phyloP scores from a whole-genome alignment of 2,888 invertebrate genomes.

The Pandemis corylana region DNA sequence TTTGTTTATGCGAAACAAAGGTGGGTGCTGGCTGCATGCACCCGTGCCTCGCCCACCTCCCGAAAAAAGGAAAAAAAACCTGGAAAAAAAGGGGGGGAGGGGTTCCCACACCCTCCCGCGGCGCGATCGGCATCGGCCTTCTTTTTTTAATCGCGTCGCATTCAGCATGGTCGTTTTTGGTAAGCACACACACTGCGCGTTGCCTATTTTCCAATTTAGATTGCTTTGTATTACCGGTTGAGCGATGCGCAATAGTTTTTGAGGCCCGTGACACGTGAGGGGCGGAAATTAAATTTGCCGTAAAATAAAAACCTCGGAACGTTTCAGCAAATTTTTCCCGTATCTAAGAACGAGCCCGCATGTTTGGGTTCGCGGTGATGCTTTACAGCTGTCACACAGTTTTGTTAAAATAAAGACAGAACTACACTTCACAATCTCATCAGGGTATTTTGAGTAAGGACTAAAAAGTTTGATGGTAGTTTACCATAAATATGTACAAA shows the following conservation, averaged over 20 bases:
- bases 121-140: constrained; percentile 84
- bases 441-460: not conserved
- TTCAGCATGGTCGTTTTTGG: constrained; percentile 83
- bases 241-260: constrained; percentile 84
- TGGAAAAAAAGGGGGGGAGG: constrained; percentile 68
- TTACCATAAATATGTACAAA: too few relatives aligned
- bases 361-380: not conserved
- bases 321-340: constrained; percentile 8
- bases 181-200: constrained; percentile 84
- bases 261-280: constrained; percentile 78
- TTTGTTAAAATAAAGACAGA: not conserved
- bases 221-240: constrained; percentile 85
- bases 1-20: constrained; percentile 85
- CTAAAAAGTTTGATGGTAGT: too few relatives aligned
- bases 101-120: constrained; percentile 71
- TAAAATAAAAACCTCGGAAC: constrained; percentile 29
- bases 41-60: constrained; percentile 81
- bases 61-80: constrained; percentile 76
- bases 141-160: constrained; percentile 85
- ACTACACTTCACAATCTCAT: not conserved
- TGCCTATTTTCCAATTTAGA: constrained; percentile 86
- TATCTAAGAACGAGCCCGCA: constrained; percentile 29
- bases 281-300: constrained; percentile 75
- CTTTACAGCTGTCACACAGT: not conserved
- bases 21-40: constrained; percentile 83